phyloP scores from a whole-genome alignment of 2,888 invertebrate genomes.

The Machimus atricapillus region DNA sequence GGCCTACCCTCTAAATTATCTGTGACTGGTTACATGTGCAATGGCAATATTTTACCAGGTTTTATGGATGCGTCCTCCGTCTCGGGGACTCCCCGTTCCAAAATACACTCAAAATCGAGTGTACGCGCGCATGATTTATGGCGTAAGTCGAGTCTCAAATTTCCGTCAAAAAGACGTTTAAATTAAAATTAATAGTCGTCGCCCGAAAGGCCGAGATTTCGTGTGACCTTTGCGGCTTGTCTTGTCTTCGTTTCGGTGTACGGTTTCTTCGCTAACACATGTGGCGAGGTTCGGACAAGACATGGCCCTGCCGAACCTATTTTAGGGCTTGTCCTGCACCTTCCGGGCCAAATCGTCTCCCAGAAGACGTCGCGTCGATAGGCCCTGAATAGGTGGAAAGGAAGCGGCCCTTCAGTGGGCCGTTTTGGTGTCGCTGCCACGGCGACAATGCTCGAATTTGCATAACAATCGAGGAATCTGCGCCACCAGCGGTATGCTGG shows the following conservation, averaged over 20 bases:
- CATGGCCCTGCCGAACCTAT: neutral
- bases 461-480: neutral
- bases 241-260: conserved; percentile 5
- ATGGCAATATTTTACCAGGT: neutral
- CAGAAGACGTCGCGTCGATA: neutral
- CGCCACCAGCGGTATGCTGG: neutral
- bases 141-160: conserved; percentile 43
- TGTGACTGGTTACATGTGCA: conserved; percentile 22
- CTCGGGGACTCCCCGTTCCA: neutral
- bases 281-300: neutral
- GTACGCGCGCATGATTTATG: conserved; percentile 41
- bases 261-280: neutral
- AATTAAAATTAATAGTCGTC: conserved; percentile 47
- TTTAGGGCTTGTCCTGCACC: neutral
- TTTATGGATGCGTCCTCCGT: neutral
- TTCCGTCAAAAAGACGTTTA: conserved; percentile 47
- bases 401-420: neutral
- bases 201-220: conserved; percentile 33
- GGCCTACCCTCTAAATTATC: conserved; percentile 3
- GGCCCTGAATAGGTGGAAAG: neutral
- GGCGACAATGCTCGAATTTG: neutral
- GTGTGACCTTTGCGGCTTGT: conserved; percentile 15
- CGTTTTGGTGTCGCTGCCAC: neutral
- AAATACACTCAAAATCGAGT: neutral
- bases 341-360: neutral